Percentiles rank a stretch among this genome's conserved stretches.
Conservation (phyloP, 2,113 vertebrate genomes). For the Tiliqua scincoides region DNA sequence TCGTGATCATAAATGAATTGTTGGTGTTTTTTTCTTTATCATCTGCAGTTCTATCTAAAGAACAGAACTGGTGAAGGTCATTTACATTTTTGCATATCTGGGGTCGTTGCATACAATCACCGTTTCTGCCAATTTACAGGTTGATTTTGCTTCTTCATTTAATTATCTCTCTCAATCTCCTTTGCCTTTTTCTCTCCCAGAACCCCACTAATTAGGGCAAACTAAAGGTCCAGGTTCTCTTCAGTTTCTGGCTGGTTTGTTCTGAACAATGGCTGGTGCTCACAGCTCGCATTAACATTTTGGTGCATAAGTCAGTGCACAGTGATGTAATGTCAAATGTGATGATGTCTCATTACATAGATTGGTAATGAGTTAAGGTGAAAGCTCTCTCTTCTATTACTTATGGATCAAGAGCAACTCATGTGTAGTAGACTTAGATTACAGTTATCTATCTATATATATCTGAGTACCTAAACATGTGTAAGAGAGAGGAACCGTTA, state of each 20-base stretch:
- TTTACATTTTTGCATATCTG: neutral
- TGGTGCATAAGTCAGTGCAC: neutral
- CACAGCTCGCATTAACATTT: neutral
- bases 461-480: neutral
- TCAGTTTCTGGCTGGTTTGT: conserved; percentile 1
- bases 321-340: neutral
- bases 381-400: neutral
- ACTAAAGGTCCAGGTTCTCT: neutral
- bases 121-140: neutral
- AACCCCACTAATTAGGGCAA: conserved; percentile 23
- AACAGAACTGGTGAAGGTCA: neutral
- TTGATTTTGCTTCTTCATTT: neutral
- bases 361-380: neutral
- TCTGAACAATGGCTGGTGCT: neutral
- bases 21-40: neutral
- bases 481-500: neutral
- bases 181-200: neutral
- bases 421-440: neutral
- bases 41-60: neutral
- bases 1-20: neutral
- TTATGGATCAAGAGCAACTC: neutral
- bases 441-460: neutral
- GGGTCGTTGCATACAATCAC: neutral
- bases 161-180: neutral
- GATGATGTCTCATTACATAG: neutral